Conservation (phyloP, 2,113 vertebrate genomes). For the Cynocephalus volans region DNA sequence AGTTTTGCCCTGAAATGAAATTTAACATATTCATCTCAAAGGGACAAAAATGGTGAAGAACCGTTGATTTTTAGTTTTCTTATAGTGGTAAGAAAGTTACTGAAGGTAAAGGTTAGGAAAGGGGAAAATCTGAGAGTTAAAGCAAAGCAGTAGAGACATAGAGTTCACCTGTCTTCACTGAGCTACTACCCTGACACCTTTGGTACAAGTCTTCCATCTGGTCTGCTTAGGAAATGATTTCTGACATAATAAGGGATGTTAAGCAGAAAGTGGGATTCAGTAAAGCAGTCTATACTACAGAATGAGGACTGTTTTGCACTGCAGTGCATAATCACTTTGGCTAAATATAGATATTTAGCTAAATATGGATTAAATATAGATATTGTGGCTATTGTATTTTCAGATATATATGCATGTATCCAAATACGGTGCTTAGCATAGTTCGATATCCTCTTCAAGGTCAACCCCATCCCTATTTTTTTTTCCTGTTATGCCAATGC, state of each 20-base stretch:
- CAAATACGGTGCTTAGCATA: not conserved
- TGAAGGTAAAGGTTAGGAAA: slow-evolving; percentile 10
- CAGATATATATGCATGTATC: not conserved
- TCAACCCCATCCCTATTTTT: not conserved
- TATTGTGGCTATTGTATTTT: not conserved
- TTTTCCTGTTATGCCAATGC: not conserved
- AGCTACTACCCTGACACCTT: not conserved
- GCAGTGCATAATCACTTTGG: not conserved
- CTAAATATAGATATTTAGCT: not conserved
- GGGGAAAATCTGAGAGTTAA: slow-evolving; percentile 22
- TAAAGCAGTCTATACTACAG: not conserved
- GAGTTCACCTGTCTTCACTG: not conserved
- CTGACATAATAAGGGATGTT: not conserved
- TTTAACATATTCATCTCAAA: not conserved
- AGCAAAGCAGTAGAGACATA: not conserved
- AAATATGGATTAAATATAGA: not conserved
- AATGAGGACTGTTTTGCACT: not conserved
- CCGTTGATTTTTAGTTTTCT: slow-evolving; percentile 40
- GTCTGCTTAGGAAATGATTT: not conserved
- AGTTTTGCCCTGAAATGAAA: slow-evolving; percentile 21
- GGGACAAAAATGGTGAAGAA: not conserved
- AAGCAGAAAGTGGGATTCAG: slow-evolving; percentile 31
- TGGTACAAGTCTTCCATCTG: not conserved
- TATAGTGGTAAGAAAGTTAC: slow-evolving; percentile 1
- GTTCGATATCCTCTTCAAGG: not conserved